Base-by-base conservation (phyloP, 2,888 invertebrate species). In the Eupeodes luniger region DNA sequence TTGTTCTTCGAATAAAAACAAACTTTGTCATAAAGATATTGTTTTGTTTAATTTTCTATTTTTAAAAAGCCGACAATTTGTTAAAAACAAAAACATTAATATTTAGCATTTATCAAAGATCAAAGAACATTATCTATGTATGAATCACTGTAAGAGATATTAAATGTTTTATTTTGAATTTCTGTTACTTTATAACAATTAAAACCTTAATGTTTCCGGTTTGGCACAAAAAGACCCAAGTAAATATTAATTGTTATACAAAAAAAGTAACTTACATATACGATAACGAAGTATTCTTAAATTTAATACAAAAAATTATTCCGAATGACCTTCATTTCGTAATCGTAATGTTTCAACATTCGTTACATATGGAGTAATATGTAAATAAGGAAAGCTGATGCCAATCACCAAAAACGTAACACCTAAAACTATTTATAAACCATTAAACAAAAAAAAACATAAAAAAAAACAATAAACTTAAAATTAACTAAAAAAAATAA, bases 351-450 rank as follows among this genome's bases (percentile, higher is more conserved):
- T 61, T 64, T 77, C 9, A 10, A 40, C 78, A 36, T 78, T 62
- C 27, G 64, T 82, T 40, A 40, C 40, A 40, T 40, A 40, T 40
- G 40, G 40, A 1, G 1, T 27, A 7, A 9, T 81, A 70, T 64
- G 62, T 70, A 66, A 70, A 64, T 51, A 11, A 64, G 55, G 49
- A 70, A 77, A 82, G 64, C 40, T 27, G 27, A 19, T 19, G 47
- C 57, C 57, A 16, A 64, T 61, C 11, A 16, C 5, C n/a, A 1
- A 64, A n/a, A 64, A 19, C 11, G 36, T 40, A 61, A 40, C n/a
- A 61, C 36, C 14, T 19, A 59, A 59, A 27, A 49, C 27, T 27
- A 27, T 27, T 27, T 64, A 77, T 49, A 70, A 53, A 70, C 61
- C 47, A 19, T 49, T 62, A 53, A 77, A 53, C 19, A 19, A 11